Conservation (phyloP, 1,140 invertebrate genomes). For the Phortica variegata region DNA sequence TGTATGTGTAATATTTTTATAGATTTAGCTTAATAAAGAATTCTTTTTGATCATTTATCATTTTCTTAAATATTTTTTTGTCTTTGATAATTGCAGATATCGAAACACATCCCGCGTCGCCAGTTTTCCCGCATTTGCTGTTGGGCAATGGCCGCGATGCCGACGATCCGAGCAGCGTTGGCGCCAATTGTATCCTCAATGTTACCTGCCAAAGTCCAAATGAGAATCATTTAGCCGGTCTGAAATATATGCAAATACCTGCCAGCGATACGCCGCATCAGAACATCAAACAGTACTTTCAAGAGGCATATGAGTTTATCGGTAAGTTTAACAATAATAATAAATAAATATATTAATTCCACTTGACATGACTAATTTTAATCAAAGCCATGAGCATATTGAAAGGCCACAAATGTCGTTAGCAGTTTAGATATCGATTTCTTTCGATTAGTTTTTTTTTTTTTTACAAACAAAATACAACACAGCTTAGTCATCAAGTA, state of each 20-base stretch:
- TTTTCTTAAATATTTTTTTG: slow-evolving; percentile 9
- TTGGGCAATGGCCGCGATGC: slow-evolving; percentile 86
- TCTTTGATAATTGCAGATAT: slow-evolving; percentile 61
- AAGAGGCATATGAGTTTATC: slow-evolving; percentile 87
- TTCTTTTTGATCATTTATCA: background rate
- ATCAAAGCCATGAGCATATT: too few relatives aligned
- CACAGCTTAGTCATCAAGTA: background rate
- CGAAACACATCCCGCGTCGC: slow-evolving; percentile 74
- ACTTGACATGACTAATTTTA: too few relatives aligned
- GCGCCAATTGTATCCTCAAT: slow-evolving; percentile 76
- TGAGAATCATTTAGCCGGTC: slow-evolving; percentile 69
- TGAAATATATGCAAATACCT: slow-evolving; percentile 80
- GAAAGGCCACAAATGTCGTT: too few relatives aligned
- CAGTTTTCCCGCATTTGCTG: slow-evolving; percentile 84
- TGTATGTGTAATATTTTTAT: too few relatives aligned
- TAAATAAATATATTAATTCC: background rate
- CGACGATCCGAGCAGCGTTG: slow-evolving; percentile 70
- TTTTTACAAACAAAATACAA: background rate
- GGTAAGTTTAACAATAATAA: slow-evolving; percentile 64
- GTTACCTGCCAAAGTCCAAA: slow-evolving; percentile 79
- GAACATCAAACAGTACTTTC: slow-evolving; percentile 90
- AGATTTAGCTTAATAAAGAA: too few relatives aligned
- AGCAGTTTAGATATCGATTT: background rate
- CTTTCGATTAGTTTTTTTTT: background rate
- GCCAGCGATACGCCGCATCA: slow-evolving; percentile 84